Percentiles rank a stretch among this genome's conserved stretches.
phyloP scores from a whole-genome alignment of 2,113 vertebrate species.

The Fulmarus glacialis region DNA sequence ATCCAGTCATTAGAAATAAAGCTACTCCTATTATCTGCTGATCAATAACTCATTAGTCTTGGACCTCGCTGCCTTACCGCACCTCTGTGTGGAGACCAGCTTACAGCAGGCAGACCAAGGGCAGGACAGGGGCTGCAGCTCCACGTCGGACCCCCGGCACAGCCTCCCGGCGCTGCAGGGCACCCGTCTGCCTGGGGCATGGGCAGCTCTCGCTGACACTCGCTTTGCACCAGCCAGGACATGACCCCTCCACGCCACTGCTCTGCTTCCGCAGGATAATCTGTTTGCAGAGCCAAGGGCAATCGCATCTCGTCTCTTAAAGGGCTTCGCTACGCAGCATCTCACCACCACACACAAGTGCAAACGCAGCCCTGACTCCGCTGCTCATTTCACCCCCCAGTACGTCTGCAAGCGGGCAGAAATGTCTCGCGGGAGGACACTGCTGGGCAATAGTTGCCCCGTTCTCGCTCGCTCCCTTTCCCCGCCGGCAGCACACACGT shows the following conservation, averaged over 20 bases:
- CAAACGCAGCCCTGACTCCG: neutral
- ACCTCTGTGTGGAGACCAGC: neutral
- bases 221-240: neutral
- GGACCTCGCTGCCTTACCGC: neutral
- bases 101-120: neutral
- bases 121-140: neutral
- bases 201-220: rapidly evolving
- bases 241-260: rapidly evolving
- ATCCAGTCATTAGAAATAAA: slow-evolving; percentile 50
- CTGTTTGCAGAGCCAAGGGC: neutral
- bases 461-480: neutral
- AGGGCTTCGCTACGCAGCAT: neutral
- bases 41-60: slow-evolving; percentile 50
- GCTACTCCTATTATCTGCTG: slow-evolving; percentile 14
- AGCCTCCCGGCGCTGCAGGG: neutral
- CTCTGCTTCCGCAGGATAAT: neutral
- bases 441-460: neutral
- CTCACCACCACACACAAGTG: neutral
- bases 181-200: rapidly evolving
- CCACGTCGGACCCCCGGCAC: neutral
- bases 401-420: neutral
- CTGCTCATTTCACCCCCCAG: neutral
- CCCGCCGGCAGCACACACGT: neutral
- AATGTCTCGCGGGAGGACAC: rapidly evolving
- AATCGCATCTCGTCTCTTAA: neutral